Conservation (phyloP, 2,888 invertebrate species). For the Metacarcinus magister region DNA sequence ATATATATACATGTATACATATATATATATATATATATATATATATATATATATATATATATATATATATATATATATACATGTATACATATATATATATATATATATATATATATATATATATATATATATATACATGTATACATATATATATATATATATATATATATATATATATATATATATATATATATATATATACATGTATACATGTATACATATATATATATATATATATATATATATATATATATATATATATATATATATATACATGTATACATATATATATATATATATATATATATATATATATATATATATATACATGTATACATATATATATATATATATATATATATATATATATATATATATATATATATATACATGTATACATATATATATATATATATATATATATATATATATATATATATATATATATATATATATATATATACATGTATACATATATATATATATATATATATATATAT, state of each 20-base stretch:
- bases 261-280: slow-evolving; percentile 31
- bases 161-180: slow-evolving; percentile 31
- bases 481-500: slow-evolving; percentile 28
- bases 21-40: no score
- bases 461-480: not conserved
- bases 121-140: no score
- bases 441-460: not conserved
- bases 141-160: not conserved
- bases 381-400: no score
- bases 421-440: slow-evolving; percentile 27
- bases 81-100: no score
- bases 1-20: no score
- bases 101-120: no score
- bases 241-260: not conserved
- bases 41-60: no score
- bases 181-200: slow-evolving; percentile 49
- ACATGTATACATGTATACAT: not conserved
- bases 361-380: no score
- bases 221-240: not conserved
- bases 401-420: slow-evolving; percentile 8
- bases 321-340: not conserved
- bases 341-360: not conserved
- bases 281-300: not conserved
- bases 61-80: no score
- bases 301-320: not conserved